Conservation (phyloP, 2,113 vertebrate genomes). For the Calonectris borealis region DNA sequence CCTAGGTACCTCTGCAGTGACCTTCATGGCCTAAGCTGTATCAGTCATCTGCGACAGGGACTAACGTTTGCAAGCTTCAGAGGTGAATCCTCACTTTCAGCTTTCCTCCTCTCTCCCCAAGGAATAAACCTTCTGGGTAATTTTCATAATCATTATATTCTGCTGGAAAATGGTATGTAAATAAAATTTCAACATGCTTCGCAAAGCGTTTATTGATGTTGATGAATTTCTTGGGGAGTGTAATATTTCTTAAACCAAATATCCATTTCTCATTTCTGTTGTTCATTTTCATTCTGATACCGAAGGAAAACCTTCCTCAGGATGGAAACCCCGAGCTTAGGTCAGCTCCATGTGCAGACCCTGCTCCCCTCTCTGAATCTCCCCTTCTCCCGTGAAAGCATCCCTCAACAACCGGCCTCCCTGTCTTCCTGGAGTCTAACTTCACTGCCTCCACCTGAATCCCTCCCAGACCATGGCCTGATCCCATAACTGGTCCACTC, state of each 20-base stretch:
- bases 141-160: neutral
- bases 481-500: neutral
- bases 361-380: neutral
- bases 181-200: neutral
- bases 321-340: neutral
- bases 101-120: neutral
- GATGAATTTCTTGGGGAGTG: neutral
- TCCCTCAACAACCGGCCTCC: neutral
- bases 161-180: neutral
- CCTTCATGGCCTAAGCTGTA: neutral
- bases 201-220: neutral
- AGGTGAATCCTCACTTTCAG: neutral
- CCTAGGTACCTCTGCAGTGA: neutral
- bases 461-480: neutral
- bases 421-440: no score
- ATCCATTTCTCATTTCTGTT: neutral
- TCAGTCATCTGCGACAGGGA: neutral
- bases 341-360: neutral
- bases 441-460: neutral
- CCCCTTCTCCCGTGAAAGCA: neutral
- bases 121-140: neutral
- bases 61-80: neutral
- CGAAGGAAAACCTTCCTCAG: neutral
- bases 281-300: neutral
- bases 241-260: neutral